Evolutionary conservation across 2,888 invertebrate genomes (phyloP).

Genomic region (Bimastos eiseni): DNA sequence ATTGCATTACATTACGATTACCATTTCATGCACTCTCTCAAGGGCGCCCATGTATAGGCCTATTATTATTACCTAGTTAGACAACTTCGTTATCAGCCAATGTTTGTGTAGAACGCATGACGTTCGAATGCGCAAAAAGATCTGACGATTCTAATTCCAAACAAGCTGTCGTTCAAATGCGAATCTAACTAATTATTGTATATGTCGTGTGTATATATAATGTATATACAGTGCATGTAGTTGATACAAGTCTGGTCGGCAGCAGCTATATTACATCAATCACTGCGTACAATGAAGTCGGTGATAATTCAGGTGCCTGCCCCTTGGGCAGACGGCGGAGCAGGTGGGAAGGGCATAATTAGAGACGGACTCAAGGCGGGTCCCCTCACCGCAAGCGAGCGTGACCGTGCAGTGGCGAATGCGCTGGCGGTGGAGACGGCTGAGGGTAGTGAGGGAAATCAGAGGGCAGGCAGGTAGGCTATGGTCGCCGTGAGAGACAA

Average conservation of each 20-base stretch:
- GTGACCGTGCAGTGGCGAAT: neutral
- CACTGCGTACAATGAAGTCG: constrained; percentile 14
- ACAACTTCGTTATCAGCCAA: too few relatives aligned
- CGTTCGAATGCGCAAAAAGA: too few relatives aligned
- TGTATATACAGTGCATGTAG: neutral
- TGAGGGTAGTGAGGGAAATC: neutral
- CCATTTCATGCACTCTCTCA: too few relatives aligned
- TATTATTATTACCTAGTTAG: too few relatives aligned
- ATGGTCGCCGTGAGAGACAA: neutral
- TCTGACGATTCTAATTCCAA: too few relatives aligned
- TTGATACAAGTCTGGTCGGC: constrained; percentile 5
- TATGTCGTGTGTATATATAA: too few relatives aligned
- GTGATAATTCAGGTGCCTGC: constrained; percentile 20
- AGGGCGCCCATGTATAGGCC: too few relatives aligned
- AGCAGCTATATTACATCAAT: constrained; percentile 10
- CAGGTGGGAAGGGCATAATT: constrained; percentile 25
- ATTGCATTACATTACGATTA: too few relatives aligned
- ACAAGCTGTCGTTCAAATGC: too few relatives aligned
- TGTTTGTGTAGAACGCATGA: too few relatives aligned
- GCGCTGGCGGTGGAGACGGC: neutral
- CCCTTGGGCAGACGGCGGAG: neutral
- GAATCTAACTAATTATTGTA: too few relatives aligned
- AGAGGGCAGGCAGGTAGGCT: neutral
- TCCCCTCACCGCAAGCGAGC: constrained; percentile 22
- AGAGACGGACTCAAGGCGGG: constrained; percentile 18